These are phyloP conservation scores for Electrophaes corylata DNA, from an alignment of 2,888 invertebrate genomes.

Conservation along the genomic window DNA sequence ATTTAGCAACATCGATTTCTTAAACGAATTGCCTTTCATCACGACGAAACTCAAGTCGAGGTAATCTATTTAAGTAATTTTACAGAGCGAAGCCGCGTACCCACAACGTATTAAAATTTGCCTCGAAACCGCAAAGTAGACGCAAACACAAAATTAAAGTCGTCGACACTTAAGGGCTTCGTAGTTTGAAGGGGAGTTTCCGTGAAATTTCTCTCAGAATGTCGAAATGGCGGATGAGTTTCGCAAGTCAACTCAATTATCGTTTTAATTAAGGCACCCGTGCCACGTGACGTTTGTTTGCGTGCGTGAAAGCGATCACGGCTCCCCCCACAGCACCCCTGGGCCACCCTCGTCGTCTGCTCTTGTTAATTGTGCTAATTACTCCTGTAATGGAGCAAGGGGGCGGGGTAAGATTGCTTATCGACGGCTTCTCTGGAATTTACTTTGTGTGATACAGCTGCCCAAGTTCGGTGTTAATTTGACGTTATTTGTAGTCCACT, in stretches of 20 bases:
- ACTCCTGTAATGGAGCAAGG: constrained; percentile 83
- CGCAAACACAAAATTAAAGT: constrained; percentile 83
- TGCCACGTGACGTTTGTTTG: constrained; percentile 84
- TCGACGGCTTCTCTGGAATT: constrained; percentile 76
- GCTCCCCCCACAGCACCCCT: constrained; percentile 46
- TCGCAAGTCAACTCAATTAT: constrained; percentile 84
- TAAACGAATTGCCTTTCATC: constrained; percentile 39
- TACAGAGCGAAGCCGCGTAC: constrained; percentile 71
- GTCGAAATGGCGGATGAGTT: constrained; percentile 83
- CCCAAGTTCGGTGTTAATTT: constrained; percentile 57
- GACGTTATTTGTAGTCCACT: constrained; percentile 54
- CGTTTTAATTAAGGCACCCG: constrained; percentile 83
- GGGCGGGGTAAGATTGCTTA: constrained; percentile 80
- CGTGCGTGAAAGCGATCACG: constrained; percentile 81
- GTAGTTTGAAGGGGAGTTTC: constrained; percentile 79
- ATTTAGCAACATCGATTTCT: constrained; percentile 28
- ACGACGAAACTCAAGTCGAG: constrained; percentile 67
- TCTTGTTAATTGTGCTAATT: constrained; percentile 85
- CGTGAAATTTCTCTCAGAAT: constrained; percentile 80
- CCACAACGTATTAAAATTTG: constrained; percentile 77
- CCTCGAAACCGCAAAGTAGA: constrained; percentile 79
- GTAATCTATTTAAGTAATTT: constrained; percentile 81
- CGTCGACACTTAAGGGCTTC: constrained; percentile 81
- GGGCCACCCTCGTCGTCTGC: constrained; percentile 51
- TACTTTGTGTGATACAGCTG: constrained; percentile 70